Evolutionary conservation across 2,113 vertebrate species (phyloP), one percentile per base, ranked within the genome.

Genomic region (Rhinopomastus cyanomelas): DNA sequence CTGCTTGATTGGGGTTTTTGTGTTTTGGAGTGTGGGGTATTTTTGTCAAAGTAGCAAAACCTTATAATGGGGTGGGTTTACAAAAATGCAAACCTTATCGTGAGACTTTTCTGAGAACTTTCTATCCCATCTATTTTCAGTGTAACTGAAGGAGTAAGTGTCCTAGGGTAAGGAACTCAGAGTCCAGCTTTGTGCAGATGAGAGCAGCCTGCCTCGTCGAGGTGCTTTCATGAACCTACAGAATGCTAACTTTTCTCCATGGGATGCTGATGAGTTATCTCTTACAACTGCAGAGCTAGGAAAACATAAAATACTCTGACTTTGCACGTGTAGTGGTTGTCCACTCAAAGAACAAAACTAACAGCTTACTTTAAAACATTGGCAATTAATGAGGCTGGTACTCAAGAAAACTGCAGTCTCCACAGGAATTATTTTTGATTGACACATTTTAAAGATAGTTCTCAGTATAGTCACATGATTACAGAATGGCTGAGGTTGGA

Each of bases 301-400:
- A 79, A 88, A 94, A 87, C 77, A 79, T 16, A 48, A 90, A 95
- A 87, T 90, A 68, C 87, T 49, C 72, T 92, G 77, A 48, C 44
- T 81, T 83, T 86, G 75, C 42, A 56, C 46, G 49, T 75, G 10
- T 44, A 66, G 77, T 56, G 83, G 27, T 90, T 65, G 73, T 81
- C 67, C 61, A 39, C 32, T 88, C 46, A 37, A 92, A 87, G 53
- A 85, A 61, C 67, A 42, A 83, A 89, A n/a, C 64, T 77, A 29
- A 25, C 67, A 60, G 51, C 51, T 65, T 60, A 20, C 67, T 53
- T 88, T 77, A 68, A 69, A 56, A 42, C 7, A 20, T 12, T 27
- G 64, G 48, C 80, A 85, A 81, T 30, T 8, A 57, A 57, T 67
- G 18, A 73, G 27, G 9, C 44, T 59, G 48, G 46, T 85, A 52